A percentile compares a stretch with the other conserved stretches of the same genome.
phyloP scores from a whole-genome alignment of 2,113 vertebrate species.

The Lagenorhynchus albirostris region DNA sequence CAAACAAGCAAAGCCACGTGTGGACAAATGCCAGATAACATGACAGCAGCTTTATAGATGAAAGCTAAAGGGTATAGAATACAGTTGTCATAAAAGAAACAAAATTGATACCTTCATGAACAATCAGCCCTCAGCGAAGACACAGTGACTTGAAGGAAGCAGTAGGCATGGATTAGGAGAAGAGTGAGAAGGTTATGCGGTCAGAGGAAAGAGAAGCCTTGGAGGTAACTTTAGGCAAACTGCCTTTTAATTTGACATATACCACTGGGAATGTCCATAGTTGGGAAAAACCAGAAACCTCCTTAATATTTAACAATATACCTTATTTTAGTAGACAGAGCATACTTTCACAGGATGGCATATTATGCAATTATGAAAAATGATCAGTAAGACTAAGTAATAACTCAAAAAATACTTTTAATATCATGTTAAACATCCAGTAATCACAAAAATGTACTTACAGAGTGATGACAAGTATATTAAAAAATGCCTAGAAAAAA shows the following conservation, averaged over 20 bases:
- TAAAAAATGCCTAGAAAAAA: background rate
- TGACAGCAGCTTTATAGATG: background rate
- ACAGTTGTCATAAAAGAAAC: background rate
- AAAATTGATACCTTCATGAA: background rate
- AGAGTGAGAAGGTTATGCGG: rapidly evolving
- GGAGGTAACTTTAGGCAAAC: background rate
- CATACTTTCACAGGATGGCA: rapidly evolving
- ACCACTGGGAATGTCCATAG: background rate
- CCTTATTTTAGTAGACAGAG: background rate
- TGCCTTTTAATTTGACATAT: background rate
- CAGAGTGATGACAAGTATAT: background rate
- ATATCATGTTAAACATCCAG: background rate
- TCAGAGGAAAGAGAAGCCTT: background rate
- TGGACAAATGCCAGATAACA: background rate
- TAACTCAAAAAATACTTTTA: background rate
- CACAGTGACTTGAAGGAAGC: background rate
- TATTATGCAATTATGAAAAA: background rate
- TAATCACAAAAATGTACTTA: background rate
- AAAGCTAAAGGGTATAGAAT: background rate
- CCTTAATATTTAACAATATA: background rate
- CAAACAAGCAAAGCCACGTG: background rate
- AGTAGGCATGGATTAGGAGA: rapidly evolving
- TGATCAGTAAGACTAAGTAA: background rate
- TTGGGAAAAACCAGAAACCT: background rate
- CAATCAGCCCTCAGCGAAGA: background rate